Base-by-base conservation (phyloP, 2,797 vertebrate genomes). In the Diplodus puntazzo region DNA sequence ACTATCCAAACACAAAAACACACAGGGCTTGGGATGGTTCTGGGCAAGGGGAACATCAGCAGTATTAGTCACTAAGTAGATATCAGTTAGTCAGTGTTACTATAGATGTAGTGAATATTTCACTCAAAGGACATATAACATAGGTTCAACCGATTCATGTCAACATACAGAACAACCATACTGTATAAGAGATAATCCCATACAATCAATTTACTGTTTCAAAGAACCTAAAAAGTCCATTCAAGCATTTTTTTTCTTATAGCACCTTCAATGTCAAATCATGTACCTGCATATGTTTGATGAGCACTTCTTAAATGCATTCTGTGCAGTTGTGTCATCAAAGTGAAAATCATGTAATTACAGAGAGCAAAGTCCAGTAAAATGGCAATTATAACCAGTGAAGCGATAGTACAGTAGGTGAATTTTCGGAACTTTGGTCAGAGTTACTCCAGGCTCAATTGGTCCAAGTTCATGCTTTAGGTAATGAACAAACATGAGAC, bases 1-100 rank as follows among this genome's bases (percentile, higher is more conserved):
- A 73, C 98, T 99, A 91, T 9, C 30, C n/a, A 52, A 23, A 74
- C 53, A 79, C 43, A 82, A 20, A 82, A 25, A 73, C 0, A 71
- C 8, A 59, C 1, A 16, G 3, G 6, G n/a, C 17, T 42, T 20
- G 27, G 16, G 46, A 17, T 58, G 9, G 74, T 43, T 55, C 27
- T 92, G 16, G 23, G 23, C 18, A 54, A 65, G 25, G 14, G 49
- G 25, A 53, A 12, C 3, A 16, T 46, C 12, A 39, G 42, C 45
- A 71, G 14, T 1, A 25, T 23, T 3, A 21, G 10, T 9, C n/a
- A 46, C 53, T 16, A 5, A 43, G 11, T 27, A 25, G 7, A 17
- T 13, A n/a, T 27, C 21, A 52, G 11, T 43, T 17, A 45, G 18
- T 57, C 17, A 46, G 39, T 17, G 67, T 16, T 46, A 4, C 3